Base-by-base conservation (phyloP, 2,888 invertebrate species). In the Uloborus plumipes region DNA sequence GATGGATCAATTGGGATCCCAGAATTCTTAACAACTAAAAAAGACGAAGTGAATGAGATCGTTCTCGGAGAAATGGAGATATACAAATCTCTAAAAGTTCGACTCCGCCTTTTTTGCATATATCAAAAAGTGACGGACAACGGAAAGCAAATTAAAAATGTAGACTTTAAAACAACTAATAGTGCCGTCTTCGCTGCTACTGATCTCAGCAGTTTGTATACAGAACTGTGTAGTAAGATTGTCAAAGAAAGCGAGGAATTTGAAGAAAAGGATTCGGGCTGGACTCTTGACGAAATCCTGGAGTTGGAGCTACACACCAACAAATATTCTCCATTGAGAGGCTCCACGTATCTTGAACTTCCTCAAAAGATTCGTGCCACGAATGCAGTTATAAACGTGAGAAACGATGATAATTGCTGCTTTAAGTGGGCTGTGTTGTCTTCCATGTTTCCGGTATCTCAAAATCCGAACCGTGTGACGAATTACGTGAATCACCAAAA, bases 301-400 rank as follows among this genome's bases (percentile, higher is more conserved):
- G 53, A 53, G 26, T 18, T 51, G 14, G 69, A 31, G 7, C 7
- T 69, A 4, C 50, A 39, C 2, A 51, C 22, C 7, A 69, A 55
- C 39, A 50, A 55, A 22, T 69, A 53, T 69, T 26, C 39, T 15
- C 55, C 69, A 0, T 55, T 55, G 15, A 53, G 55, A 55, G 55
- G 69, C 9, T 69, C 69, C 11, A 22, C 31, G 3, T 55, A 14
- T 16, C 18, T 69, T 2, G 69, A 69, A 16, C 69, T 69, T 15
- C 69, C 69, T 6, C 13, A 53, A 18, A 16, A 2, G 1, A 69
- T 69, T 0, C 18, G 31, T n/a, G 16, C 6, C 14, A 55, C 22
- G 13, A 11, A 0, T 2, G 69, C 69, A 15, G 69, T 55, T 2
- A n/a, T 69, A 2, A 69, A 55, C 18, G 18, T 55, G 31, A 69